Conservation (phyloP, 2,888 invertebrate genomes). For the Bombylius major region DNA sequence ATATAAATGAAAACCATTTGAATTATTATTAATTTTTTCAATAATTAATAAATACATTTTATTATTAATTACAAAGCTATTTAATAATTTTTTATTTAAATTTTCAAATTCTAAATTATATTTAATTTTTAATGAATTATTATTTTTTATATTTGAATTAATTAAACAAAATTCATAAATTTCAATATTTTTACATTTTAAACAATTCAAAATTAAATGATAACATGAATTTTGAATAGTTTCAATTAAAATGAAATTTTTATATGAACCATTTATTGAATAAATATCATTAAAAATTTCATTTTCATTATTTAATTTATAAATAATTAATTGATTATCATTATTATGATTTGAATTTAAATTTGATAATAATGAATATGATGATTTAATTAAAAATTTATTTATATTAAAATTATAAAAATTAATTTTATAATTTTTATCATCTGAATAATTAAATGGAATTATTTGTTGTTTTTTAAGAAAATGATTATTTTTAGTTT, state of each 20-base stretch:
- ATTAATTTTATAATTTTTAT: neutral
- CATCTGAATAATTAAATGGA: too few relatives aligned
- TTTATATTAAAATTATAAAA: neutral
- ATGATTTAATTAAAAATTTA: neutral
- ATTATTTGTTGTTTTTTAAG: too few relatives aligned
- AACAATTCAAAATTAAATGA: neutral
- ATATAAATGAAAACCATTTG: neutral
- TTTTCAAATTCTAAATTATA: too few relatives aligned
- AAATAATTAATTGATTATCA: neutral
- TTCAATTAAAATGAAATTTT: neutral
- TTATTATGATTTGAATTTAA: neutral
- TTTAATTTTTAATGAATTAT: too few relatives aligned
- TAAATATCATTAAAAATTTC: too few relatives aligned
- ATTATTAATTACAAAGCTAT: neutral
- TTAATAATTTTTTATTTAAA: neutral
- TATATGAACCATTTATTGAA: neutral
- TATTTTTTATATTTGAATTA: neutral
- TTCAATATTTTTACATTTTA: neutral
- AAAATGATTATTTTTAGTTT: too few relatives aligned
- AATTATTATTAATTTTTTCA: neutral
- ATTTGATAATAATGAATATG: neutral
- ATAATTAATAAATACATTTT: neutral
- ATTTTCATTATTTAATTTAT: neutral
- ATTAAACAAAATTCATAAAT: neutral
- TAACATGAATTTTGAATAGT: neutral